Base-by-base conservation (phyloP, 2,113 vertebrate species). In the Hypomesus transpacificus region DNA sequence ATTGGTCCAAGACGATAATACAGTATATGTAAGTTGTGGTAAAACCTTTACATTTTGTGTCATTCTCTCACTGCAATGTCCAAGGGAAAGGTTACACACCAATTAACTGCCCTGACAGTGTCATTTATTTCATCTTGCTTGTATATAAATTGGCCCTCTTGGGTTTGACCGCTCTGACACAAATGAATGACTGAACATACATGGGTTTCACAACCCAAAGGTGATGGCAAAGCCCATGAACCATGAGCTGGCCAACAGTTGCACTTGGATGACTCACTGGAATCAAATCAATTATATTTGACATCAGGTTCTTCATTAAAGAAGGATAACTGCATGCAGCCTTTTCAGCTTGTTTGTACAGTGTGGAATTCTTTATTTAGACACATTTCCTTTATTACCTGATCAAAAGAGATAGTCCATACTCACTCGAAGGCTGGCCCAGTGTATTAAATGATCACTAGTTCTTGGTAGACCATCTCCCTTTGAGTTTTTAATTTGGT, bases 31-130 rank as follows among this genome's bases (percentile, higher is more conserved):
- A 66, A 78, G 74, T 81, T 74, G 77, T 75, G 78, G 74, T 71
- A 71, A 73, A 68, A 75, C 79, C 69, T 78, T 86, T 81, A 56
- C 79, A 39, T 68, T 78, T 71, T 84, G 75, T 75, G 78, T 79
- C 56, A 68, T 58, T 64, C 75, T 76, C 74, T 83, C 75, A 60
- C 31, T 70, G 66, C 21, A 28, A 28, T 39, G 14, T 50, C 50
- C 50, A 56, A 62, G n/a, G 56, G 58, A 56, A 73, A 70, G 61
- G 26, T 46, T 73, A 28, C 56, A 67, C 66, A 72, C 76, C 69
- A 77, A 77, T 83, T 79, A 67, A 69, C 64, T 77, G 64, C 34
- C 20, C 31, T 34, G 50, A 69, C 28, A 69, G 63, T 70, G 64
- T 52, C 66, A 72, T 81, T 78, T 75, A 81, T 71, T 79, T 78